Evolutionary conservation across 2,888 invertebrate genomes (phyloP).

Genomic region (Neoitamus cyanurus): DNA sequence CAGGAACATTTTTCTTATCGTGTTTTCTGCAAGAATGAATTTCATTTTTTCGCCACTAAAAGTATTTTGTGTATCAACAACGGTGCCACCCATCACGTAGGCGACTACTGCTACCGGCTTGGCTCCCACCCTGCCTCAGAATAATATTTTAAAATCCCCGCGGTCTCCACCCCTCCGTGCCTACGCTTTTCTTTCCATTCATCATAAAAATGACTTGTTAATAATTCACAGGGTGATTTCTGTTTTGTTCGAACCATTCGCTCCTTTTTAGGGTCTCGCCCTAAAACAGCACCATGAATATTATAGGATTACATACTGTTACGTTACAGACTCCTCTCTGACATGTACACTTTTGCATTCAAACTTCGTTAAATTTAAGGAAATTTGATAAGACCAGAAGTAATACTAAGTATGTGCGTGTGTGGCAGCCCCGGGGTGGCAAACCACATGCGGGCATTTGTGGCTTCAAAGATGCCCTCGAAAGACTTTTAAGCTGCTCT

Average conservation of each 20-base stretch:
- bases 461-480: not conserved
- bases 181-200: conserved; percentile 26
- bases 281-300: conserved; percentile 16
- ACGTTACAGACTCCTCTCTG: not conserved
- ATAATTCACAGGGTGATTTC: conserved; percentile 45
- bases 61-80: conserved; percentile 29
- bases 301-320: conserved; percentile 9
- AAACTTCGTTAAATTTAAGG: not conserved
- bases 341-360: not conserved
- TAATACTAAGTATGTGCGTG: not conserved
- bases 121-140: not conserved
- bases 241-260: conserved; percentile 26
- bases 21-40: conserved; percentile 54
- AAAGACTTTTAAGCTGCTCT: not conserved
- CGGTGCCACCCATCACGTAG: not conserved
- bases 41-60: conserved; percentile 23
- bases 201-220: conserved; percentile 49
- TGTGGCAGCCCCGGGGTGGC: not conserved
- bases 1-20: conserved; percentile 53
- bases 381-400: conserved; percentile 13
- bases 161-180: not conserved
- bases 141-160: conserved; percentile 6
- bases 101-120: not conserved
- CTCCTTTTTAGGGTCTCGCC: not conserved
- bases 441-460: not conserved